phyloP scores from a whole-genome alignment of 1,140 invertebrate genomes.

The Papilio dardanus region DNA sequence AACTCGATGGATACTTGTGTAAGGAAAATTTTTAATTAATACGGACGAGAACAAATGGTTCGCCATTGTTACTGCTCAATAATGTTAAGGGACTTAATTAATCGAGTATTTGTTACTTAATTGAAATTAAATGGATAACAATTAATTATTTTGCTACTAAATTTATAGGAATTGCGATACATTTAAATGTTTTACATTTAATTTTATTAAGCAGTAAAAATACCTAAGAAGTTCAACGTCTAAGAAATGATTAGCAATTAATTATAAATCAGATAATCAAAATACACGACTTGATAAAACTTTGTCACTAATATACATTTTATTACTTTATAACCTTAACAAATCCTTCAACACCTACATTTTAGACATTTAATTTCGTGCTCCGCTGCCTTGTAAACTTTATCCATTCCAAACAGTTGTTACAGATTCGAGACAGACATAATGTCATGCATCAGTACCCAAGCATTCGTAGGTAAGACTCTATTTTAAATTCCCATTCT shows the following conservation, averaged over 20 bases:
- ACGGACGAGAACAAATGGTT: constrained; percentile 71
- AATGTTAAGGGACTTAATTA: constrained; percentile 45
- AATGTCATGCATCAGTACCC: constrained; percentile 10
- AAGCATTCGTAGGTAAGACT: background rate
- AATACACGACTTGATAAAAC: background rate
- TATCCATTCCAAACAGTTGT: constrained; percentile 1
- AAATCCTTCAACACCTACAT: background rate
- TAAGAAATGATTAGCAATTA: background rate
- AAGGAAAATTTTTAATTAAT: constrained; percentile 77
- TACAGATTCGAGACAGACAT: background rate
- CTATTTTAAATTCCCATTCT: constrained; percentile 18
- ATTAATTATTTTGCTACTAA: background rate
- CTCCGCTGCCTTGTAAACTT: constrained; percentile 4
- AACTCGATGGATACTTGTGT: constrained; percentile 21
- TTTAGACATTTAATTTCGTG: background rate
- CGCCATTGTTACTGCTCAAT: constrained; percentile 63
- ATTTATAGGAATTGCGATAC: background rate
- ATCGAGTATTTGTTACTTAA: constrained; percentile 28
- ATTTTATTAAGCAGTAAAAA: background rate
- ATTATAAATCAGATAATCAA: background rate
- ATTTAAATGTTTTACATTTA: background rate
- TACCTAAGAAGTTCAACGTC: background rate
- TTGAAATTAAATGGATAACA: constrained; percentile 23
- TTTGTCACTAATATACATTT: background rate
- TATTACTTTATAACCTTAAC: background rate